Evolutionary conservation across 1,140 invertebrate genomes (phyloP), one percentile per base, ranked within the genome.

Genomic region (Heliothis virescens): DNA sequence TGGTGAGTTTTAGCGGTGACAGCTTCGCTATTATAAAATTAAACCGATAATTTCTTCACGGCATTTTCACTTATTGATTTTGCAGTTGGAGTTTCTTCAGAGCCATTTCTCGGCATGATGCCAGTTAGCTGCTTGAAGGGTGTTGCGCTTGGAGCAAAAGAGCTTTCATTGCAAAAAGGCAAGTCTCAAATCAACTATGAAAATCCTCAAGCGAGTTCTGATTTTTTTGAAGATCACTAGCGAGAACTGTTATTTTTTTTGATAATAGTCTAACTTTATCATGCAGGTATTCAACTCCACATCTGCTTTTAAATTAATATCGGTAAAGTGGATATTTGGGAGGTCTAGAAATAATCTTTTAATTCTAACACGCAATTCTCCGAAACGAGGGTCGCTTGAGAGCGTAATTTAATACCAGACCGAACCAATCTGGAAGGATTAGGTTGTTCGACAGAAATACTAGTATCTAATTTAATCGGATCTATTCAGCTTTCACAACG

Each of bases 1-100:
- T 83, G 82, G 82, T 72, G 77, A 63, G 62, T 63, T 34, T 63
- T 26, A 26, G 11, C 21, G 57, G 57, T 59, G 57, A 41, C 29
- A 63, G 62, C 34, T 47, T 7, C n/a, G 13, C 34, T 63, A 18
- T 47, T 63, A 67, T 65, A 67, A 67, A 67, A 21, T 67, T 10
- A n/a, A n/a, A 9, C 50, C 16, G 18, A 16, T 63, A 63, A 47
- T 16, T 16, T n/a, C 62, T 47, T 63, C 29, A 41, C 34, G 34
- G 29, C 62, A 47, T 63, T 63, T 63, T 63, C 34, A 63, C 34
- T 63, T 63, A 63, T 63, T 63, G 62, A 63, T 63, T 47, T 15
- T 55, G 53, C n/a, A 55, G 34, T 41, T 41, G 3, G 9, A 41
- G 55, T 57, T 7, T 3, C 59, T 60, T 60, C 12, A 9, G 62